These are phyloP conservation scores for Conus betulinus DNA, from an alignment of 1,140 invertebrate genomes.

Conservation along the genomic window DNA sequence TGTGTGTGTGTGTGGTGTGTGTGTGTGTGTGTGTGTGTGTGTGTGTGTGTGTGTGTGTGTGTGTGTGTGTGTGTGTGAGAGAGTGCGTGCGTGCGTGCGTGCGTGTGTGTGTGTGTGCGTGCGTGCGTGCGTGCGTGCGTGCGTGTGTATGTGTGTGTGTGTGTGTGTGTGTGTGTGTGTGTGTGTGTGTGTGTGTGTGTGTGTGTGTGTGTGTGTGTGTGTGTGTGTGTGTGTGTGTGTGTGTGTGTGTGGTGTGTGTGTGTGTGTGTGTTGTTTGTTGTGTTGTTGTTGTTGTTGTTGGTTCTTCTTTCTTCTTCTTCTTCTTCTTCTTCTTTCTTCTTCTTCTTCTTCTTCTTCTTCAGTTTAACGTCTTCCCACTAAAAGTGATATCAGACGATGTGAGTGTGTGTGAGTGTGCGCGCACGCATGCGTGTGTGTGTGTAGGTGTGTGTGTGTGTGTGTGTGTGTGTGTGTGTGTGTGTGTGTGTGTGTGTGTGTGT, in stretches of 20 bases:
- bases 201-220: slow-evolving; percentile 10
- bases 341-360: too few species aligned
- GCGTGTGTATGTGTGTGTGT: neutral
- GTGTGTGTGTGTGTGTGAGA: slow-evolving; percentile 1
- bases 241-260: neutral
- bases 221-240: slow-evolving; percentile 10
- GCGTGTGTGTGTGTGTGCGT: neutral
- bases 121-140: neutral
- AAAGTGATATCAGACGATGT: too few species aligned
- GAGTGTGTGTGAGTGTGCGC: too few species aligned
- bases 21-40: neutral
- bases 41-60: neutral
- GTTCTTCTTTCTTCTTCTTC: too few species aligned
- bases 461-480: neutral
- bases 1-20: neutral
- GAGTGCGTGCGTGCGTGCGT: neutral
- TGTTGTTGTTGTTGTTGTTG: too few species aligned
- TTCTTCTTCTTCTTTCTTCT: too few species aligned
- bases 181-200: neutral
- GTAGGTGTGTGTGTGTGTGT: too few species aligned
- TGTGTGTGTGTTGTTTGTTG: too few species aligned
- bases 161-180: neutral
- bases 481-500: too few species aligned
- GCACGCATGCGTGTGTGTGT: too few species aligned
- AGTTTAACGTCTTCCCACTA: neutral